Evolutionary conservation across 1,140 invertebrate genomes (phyloP).

Genomic region (Bombus sylvicola): DNA sequence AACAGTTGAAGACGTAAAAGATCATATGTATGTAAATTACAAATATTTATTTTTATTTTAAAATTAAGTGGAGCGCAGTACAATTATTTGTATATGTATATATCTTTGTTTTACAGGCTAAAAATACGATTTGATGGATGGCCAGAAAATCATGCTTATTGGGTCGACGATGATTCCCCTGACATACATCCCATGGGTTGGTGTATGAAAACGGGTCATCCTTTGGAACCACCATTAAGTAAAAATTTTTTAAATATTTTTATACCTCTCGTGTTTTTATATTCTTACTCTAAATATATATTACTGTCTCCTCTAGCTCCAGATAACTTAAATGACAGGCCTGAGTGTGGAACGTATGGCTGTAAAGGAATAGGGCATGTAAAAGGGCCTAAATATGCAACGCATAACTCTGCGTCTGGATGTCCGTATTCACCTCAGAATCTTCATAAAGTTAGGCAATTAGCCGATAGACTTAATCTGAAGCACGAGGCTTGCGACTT

Average conservation of each 20-base stretch:
- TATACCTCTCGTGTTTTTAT: not conserved
- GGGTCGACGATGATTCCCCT: slow-evolving; percentile 94
- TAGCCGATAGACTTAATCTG: slow-evolving; percentile 84
- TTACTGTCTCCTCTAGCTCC: slow-evolving; percentile 79
- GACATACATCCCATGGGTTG: slow-evolving; percentile 96
- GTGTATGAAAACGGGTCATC: slow-evolving; percentile 94
- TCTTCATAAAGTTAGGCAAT: slow-evolving; percentile 84
- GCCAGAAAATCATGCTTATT: slow-evolving; percentile 92
- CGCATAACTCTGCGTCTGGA: slow-evolving; percentile 89
- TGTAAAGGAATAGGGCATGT: slow-evolving; percentile 92
- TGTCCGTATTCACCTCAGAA: slow-evolving; percentile 93
- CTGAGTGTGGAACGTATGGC: slow-evolving; percentile 89
- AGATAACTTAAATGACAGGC: slow-evolving; percentile 84
- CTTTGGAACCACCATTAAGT: slow-evolving; percentile 92
- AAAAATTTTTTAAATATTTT: slow-evolving; percentile 57
- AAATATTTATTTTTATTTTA: not conserved
- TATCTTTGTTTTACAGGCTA: slow-evolving; percentile 81
- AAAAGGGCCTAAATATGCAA: slow-evolving; percentile 89
- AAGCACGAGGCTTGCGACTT: slow-evolving; percentile 76
- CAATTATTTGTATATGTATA: not conserved
- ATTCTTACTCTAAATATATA: not conserved
- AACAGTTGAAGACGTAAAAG: slow-evolving; percentile 90
- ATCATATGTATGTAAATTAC: slow-evolving; percentile 83
- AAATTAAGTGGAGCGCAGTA: not conserved
- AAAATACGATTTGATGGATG: slow-evolving; percentile 96